Percentiles rank a stretch among this genome's conserved stretches.
Evolutionary conservation across 2,113 vertebrate genomes (phyloP).

Genomic region (Psephotus haematonotus): DNA sequence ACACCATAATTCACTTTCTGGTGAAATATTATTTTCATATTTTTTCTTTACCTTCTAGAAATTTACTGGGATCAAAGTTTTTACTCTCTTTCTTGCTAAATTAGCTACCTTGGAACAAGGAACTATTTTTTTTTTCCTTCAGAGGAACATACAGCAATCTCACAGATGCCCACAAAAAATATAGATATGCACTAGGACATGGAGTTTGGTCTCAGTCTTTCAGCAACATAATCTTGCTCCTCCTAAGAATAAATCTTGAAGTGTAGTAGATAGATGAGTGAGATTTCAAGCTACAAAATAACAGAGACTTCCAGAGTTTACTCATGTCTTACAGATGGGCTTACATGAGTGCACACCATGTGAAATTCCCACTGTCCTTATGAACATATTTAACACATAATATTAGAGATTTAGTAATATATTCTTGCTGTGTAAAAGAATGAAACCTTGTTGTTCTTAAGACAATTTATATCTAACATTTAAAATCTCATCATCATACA

Average conservation of each 20-base stretch:
- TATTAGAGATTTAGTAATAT: neutral
- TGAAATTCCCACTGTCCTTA: neutral
- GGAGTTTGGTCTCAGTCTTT: neutral
- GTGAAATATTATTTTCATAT: neutral
- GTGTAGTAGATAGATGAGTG: neutral
- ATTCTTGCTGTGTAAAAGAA: neutral
- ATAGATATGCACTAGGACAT: neutral
- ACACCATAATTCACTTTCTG: neutral
- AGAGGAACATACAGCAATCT: neutral
- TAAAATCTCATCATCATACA: neutral
- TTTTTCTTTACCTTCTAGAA: neutral
- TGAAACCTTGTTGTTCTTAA: neutral
- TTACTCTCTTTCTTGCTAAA: neutral
- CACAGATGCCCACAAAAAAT: neutral
- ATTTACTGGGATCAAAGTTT: neutral
- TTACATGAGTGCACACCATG: neutral
- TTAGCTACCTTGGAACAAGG: neutral
- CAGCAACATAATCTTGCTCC: neutral
- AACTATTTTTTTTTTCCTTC: neutral
- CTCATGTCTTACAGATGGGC: neutral
- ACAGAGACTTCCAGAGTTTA: neutral
- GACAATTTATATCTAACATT: neutral
- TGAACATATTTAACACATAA: neutral
- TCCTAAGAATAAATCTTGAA: neutral
- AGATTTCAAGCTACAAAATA: neutral